Conservation (phyloP, 2,797 vertebrate genomes). For the Rhodeus uyekii region DNA sequence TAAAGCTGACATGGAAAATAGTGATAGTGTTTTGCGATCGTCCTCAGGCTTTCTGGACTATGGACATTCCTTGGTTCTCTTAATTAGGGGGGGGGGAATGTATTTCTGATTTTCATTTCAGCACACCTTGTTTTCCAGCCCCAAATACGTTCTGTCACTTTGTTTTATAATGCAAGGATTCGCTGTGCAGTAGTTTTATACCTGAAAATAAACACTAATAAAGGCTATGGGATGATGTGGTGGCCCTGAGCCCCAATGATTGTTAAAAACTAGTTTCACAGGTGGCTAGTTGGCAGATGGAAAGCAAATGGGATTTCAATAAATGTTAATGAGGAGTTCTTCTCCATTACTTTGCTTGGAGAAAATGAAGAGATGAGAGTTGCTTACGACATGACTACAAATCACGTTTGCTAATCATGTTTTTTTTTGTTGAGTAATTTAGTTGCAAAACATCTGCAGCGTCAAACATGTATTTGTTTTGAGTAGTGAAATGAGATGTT, state of each 20-base stretch:
- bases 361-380: slow-evolving; percentile 69
- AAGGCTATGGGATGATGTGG: slow-evolving; percentile 61
- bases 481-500: slow-evolving; percentile 14
- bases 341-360: slow-evolving; percentile 54
- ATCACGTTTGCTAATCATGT: slow-evolving; percentile 51
- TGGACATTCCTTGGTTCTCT: background rate
- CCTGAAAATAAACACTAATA: slow-evolving; percentile 73
- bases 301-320: slow-evolving; percentile 76
- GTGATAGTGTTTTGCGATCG: background rate
- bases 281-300: slow-evolving; percentile 76
- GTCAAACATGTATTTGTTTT: background rate
- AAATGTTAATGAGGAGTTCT: slow-evolving; percentile 71
- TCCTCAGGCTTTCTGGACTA: background rate
- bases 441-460: slow-evolving; percentile 27
- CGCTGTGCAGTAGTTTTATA: slow-evolving; percentile 67
- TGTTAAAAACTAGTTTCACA: slow-evolving; percentile 81
- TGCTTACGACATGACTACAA: slow-evolving; percentile 44
- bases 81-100: slow-evolving; percentile 72
- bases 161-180: slow-evolving; percentile 76
- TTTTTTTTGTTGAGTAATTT: slow-evolving; percentile 42
- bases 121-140: slow-evolving; percentile 60
- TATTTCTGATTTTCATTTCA: slow-evolving; percentile 69
- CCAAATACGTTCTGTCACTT: slow-evolving; percentile 61
- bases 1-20: slow-evolving; percentile 27
- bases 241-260: slow-evolving; percentile 61